Base-by-base conservation (phyloP, 2,888 invertebrate species). In the Seira musarum region DNA sequence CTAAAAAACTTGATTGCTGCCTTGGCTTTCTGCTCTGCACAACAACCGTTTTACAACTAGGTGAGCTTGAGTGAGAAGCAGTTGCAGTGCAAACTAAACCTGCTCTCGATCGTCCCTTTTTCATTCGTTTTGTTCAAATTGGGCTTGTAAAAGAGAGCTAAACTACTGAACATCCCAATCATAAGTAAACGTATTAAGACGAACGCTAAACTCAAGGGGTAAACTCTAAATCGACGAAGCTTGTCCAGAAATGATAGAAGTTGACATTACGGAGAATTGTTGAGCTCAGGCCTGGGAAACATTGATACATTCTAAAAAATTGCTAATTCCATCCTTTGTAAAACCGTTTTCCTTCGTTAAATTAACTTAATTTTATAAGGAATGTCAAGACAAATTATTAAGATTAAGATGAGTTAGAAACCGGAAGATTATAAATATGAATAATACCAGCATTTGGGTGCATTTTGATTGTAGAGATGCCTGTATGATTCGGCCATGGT, bases 1-100 rank as follows among this genome's bases (percentile, higher is more conserved):
- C 82, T 77, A 75, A 81, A 66, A 61, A 77, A 69, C 64, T 72
- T 69, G 77, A 24, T 22, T 40, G 81, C 61, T 68, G 30, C 66
- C 72, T 81, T 22, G 46, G 61, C 75, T 80, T 80, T 75, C 80
- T 69, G 30, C 67, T 15, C 22, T 35, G 19, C 8, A 25, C 24
- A 30, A 25, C 15, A 21, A 21, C 64, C 25, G 64, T 5, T 17
- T 64, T 64, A 6, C 15, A 15, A n/a, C 53, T 2, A 17, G 53
- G n/a, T 17, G 53, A 19, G 53, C 3, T 3, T 17, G 53, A 19
- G 53, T 53, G n/a, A 17, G 53, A 53, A 40, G 63, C 17, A 69
- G 25, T 25, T 19, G 24, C 22, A 25, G 30, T 30, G 25, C 13
- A 69, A 35, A n/a, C 24, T 24, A 49, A 10, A 15, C 17, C n/a